phyloP scores from a whole-genome alignment of 2,888 invertebrate genomes.

The Lithophane leautieri region DNA sequence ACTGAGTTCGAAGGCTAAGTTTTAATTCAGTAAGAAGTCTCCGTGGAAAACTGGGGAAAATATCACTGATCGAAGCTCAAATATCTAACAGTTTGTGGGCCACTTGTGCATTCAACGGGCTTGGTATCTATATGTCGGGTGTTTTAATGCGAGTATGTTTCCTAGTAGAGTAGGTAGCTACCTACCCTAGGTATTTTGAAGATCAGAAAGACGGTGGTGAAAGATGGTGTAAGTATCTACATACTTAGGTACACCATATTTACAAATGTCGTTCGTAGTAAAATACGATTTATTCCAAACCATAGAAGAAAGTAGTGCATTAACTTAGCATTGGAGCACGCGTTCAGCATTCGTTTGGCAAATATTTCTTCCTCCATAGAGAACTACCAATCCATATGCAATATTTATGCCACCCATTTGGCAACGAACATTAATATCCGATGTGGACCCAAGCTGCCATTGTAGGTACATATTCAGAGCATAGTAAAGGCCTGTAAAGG shows the following conservation, averaged over 20 bases:
- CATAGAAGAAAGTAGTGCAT: background rate
- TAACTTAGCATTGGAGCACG: background rate
- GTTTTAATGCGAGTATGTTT: too few species aligned
- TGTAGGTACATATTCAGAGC: slow-evolving; percentile 46
- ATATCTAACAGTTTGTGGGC: too few species aligned
- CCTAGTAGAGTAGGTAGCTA: too few species aligned
- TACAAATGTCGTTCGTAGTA: background rate
- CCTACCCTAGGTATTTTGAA: too few species aligned
- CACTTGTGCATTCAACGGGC: too few species aligned
- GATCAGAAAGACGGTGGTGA: too few species aligned
- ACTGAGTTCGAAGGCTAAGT: background rate
- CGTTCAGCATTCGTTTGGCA: slow-evolving; percentile 23
- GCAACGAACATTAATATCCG: slow-evolving; percentile 55
- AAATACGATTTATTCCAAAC: background rate
- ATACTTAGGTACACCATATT: too few species aligned
- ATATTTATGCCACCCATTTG: slow-evolving; percentile 60
- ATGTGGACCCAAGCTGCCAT: slow-evolving; percentile 41
- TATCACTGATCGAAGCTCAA: background rate
- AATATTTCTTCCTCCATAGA: slow-evolving; percentile 43
- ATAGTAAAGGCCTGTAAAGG: slow-evolving; percentile 44
- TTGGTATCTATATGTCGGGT: too few species aligned
- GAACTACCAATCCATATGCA: slow-evolving; percentile 31
- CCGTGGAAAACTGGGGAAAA: background rate
- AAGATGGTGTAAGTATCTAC: too few species aligned
- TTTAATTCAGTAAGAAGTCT: background rate